These are phyloP conservation scores for Spea bombifrons DNA, from an alignment of 2,113 vertebrate genomes.

Conservation along the genomic window DNA sequence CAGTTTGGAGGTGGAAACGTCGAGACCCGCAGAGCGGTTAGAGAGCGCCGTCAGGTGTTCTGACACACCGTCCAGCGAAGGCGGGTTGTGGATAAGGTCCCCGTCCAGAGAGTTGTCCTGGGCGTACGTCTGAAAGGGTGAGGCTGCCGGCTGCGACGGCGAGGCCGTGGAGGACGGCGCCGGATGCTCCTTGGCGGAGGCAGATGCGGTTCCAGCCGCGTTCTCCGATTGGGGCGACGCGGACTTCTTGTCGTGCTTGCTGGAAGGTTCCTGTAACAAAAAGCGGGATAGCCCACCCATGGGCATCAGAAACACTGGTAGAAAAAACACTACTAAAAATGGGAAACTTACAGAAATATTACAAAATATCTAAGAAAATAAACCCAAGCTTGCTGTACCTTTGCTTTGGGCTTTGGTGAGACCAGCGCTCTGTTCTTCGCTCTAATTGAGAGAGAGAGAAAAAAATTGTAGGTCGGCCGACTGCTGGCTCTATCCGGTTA, in stretches of 20 bases:
- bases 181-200: neutral
- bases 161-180: slow-evolving; percentile 34
- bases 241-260: neutral
- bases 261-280: slow-evolving; percentile 1
- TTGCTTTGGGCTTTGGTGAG: slow-evolving; percentile 69
- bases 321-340: neutral
- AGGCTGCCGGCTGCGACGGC: slow-evolving; percentile 50
- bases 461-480: too few species aligned
- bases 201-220: neutral
- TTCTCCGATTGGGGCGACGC: slow-evolving; percentile 25
- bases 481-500: too few species aligned
- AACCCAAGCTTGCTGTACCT: slow-evolving; percentile 63
- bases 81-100: slow-evolving; percentile 61
- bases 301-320: neutral
- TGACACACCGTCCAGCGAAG: slow-evolving; percentile 63
- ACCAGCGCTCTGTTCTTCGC: slow-evolving; percentile 72
- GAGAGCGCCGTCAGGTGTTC: slow-evolving; percentile 68
- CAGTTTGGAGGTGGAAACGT: slow-evolving; percentile 53
- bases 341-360: too few species aligned
- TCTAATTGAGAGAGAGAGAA: slow-evolving; percentile 54
- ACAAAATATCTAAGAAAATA: too few species aligned
- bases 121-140: slow-evolving; percentile 50
- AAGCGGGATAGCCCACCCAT: neutral
- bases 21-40: slow-evolving; percentile 59
- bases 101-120: slow-evolving; percentile 69